Conservation (phyloP, 2,797 vertebrate species). For the Neosalanx taihuensis region DNA sequence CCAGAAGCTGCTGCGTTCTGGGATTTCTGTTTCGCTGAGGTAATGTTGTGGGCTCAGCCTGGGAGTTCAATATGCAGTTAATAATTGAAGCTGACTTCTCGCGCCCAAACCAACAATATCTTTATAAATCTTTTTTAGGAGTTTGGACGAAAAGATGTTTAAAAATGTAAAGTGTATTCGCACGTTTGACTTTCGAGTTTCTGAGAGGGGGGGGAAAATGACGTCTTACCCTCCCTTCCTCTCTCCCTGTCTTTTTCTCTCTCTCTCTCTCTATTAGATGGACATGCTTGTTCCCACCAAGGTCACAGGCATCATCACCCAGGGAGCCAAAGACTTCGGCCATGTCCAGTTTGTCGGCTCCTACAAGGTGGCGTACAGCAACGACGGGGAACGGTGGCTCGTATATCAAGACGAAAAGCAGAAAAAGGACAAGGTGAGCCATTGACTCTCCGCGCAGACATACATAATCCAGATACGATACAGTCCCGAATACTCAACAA, state of each 20-base stretch:
- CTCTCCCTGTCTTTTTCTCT: background rate
- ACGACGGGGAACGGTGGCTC: slow-evolving; percentile 88
- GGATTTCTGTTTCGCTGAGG: slow-evolving; percentile 66
- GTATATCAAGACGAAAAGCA: slow-evolving; percentile 96
- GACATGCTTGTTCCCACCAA: slow-evolving; percentile 91
- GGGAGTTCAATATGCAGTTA: slow-evolving; percentile 70
- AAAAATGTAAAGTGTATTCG: slow-evolving; percentile 28
- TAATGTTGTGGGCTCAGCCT: slow-evolving; percentile 54
- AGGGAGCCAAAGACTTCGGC: slow-evolving; percentile 98
- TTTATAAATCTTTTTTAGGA: slow-evolving; percentile 57
- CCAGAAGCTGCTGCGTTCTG: slow-evolving; percentile 61
- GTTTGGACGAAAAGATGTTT: slow-evolving; percentile 46
- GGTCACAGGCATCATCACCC: slow-evolving; percentile 96
- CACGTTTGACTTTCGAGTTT: slow-evolving; percentile 20
- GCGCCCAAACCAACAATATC: slow-evolving; percentile 41
- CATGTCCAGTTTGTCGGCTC: slow-evolving; percentile 97
- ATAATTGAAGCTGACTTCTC: slow-evolving; percentile 70
- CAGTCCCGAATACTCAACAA: background rate
- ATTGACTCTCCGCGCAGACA: background rate
- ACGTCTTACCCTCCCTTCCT: background rate
- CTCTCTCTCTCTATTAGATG: slow-evolving; percentile 67
- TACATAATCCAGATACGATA: background rate
- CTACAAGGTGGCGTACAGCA: slow-evolving; percentile 96
- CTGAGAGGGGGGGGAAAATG: background rate
- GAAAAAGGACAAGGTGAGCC: slow-evolving; percentile 92